A percentile compares a stretch with the other conserved stretches of the same genome.
Evolutionary conservation across 2,113 vertebrate genomes (phyloP).

Genomic region (Menura novaehollandiae): DNA sequence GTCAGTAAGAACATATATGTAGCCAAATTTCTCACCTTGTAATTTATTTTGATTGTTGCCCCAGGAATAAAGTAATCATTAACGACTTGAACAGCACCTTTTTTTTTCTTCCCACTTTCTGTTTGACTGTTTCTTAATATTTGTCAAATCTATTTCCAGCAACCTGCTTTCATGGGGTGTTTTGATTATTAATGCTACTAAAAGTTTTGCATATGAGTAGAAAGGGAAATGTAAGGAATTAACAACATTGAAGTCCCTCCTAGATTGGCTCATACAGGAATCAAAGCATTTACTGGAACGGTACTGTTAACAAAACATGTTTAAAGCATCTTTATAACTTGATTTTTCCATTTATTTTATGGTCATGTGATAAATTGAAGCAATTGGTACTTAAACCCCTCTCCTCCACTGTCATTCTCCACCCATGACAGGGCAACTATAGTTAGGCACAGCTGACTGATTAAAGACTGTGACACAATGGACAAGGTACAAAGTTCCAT

Average conservation of each 20-base stretch:
- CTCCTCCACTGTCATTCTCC: background rate
- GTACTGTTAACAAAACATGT: background rate
- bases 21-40: background rate
- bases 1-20: background rate
- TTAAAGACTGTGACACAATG: conserved; percentile 20
- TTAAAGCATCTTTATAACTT: background rate
- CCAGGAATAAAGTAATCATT: background rate
- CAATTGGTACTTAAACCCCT: background rate
- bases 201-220: background rate
- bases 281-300: background rate
- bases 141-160: background rate
- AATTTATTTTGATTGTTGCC: background rate
- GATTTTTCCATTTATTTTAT: background rate
- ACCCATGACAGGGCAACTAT: conserved; percentile 44
- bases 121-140: background rate
- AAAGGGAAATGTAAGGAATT: background rate
- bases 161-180: background rate
- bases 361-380: background rate
- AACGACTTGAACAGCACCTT: background rate
- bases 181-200: background rate
- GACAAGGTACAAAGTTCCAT: background rate
- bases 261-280: background rate
- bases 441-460: conserved; percentile 65
- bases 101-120: background rate
- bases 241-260: background rate